Base-by-base conservation (phyloP, 2,888 invertebrate genomes). In the Amphiduros pacificus region DNA sequence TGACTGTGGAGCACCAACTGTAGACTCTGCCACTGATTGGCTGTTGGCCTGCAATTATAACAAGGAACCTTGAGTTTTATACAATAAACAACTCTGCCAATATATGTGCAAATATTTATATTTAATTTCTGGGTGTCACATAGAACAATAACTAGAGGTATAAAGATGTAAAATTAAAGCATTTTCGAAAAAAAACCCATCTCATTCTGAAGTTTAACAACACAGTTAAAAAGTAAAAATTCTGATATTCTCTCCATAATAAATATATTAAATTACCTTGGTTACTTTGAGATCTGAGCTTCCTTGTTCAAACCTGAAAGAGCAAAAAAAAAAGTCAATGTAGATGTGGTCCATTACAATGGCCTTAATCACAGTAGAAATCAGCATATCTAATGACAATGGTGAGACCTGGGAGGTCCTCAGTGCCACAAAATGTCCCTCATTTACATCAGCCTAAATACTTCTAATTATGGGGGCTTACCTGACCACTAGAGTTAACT, bases 241-340 rank as follows among this genome's bases (percentile, higher is more conserved):
- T n/a, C n/a, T n/a, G n/a, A n/a, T n/a, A n/a, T n/a, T n/a, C n/a
- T n/a, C n/a, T n/a, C n/a, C n/a, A n/a, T n/a, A n/a, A n/a, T n/a
- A n/a, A n/a, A n/a, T n/a, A n/a, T 9, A 11, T 5, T 20, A 4
- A 17, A 48, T 26, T 36, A 58, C 58, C 69, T 72, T 73, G 9
- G 69, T 20, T n/a, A 69, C 24, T 61, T 67, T 69, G 6, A 76
- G 60, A 24, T 70, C 72, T 31, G 69, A 51, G 20, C 74, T 63
- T 28, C 63, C 63, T 60, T 74, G 73, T 40, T 72, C 72, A 69
- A 70, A 74, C 76, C 76, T 76, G 71, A 11, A 71, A 67, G 27
- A 31, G 57, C 36, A 58, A 52, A 60, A 29, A 36, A 61, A 22
- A 56, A 3, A 14, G n/a, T n/a, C n/a, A n/a, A n/a, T 36, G 36